These are phyloP conservation scores for Nomada ruficornis DNA, from an alignment of 2,888 invertebrate genomes.

Conservation along the genomic window DNA sequence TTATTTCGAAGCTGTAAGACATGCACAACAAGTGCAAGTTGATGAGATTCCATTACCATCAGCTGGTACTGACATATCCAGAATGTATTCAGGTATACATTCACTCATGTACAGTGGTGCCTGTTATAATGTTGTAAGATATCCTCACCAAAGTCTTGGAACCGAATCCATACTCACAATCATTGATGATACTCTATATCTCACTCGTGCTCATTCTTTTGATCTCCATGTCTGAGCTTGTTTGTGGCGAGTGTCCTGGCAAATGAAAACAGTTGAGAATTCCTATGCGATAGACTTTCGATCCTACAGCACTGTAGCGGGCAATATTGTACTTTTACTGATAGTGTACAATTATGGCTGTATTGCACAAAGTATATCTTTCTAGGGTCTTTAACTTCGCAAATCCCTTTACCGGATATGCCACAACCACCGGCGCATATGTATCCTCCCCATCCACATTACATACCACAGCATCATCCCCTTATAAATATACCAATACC, in stretches of 20 bases:
- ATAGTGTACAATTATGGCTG: too few relatives aligned
- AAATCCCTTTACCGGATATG: conserved; percentile 86
- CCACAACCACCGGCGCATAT: conserved; percentile 81
- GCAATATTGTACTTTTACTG: conserved; percentile 4
- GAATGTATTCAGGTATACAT: conserved; percentile 77
- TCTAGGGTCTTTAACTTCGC: conserved; percentile 85
- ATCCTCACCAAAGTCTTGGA: too few relatives aligned
- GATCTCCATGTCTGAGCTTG: too few relatives aligned
- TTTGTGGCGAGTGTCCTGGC: too few relatives aligned
- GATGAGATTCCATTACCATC: conserved; percentile 98
- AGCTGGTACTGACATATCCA: conserved; percentile 77
- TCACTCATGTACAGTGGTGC: too few relatives aligned
- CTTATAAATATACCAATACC: conserved; percentile 86
- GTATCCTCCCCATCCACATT: conserved; percentile 80
- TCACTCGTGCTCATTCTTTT: too few relatives aligned
- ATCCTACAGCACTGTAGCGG: too few relatives aligned
- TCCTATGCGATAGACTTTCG: too few relatives aligned
- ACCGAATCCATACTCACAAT: too few relatives aligned
- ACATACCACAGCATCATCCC: conserved; percentile 84
- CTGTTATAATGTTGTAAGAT: too few relatives aligned
- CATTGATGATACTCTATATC: too few relatives aligned
- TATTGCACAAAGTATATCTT: conserved; percentile 16
- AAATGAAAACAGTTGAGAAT: too few relatives aligned
- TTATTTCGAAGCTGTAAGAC: conserved; percentile 97
- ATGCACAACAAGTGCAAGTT: conserved; percentile 97